Evolutionary conservation across 1,140 invertebrate genomes (phyloP).

Genomic region (Solenopsis fugax): DNA sequence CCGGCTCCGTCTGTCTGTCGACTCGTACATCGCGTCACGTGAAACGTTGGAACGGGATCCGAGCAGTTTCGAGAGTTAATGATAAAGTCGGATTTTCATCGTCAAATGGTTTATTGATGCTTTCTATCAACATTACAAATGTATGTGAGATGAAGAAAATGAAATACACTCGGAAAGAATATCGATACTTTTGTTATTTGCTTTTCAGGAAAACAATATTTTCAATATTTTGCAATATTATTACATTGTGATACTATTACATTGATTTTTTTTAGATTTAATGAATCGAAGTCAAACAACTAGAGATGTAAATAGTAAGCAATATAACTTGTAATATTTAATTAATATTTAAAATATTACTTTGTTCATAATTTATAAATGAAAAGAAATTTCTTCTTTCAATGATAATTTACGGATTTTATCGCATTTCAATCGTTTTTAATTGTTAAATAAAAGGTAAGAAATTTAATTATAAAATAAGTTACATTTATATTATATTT

Average conservation of each 20-base stretch:
- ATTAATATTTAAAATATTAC: background rate
- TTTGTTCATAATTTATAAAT: background rate
- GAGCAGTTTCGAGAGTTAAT: slow-evolving; percentile 61
- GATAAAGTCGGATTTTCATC: slow-evolving; percentile 60
- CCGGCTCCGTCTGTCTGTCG: background rate
- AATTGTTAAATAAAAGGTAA: background rate
- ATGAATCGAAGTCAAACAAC: background rate
- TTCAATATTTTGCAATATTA: background rate
- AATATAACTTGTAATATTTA: background rate
- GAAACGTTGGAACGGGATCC: slow-evolving; percentile 45
- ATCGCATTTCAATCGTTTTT: background rate
- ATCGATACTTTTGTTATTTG: slow-evolving; percentile 39
- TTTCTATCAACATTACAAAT: slow-evolving; percentile 56
- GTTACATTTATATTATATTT: background rate
- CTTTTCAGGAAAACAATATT: background rate
- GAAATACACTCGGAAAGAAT: slow-evolving; percentile 35
- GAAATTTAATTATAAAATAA: background rate
- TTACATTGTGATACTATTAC: background rate
- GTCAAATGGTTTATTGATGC: slow-evolving; percentile 61
- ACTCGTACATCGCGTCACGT: slow-evolving; percentile 15
- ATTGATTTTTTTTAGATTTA: background rate
- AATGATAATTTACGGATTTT: slow-evolving; percentile 8
- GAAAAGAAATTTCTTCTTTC: background rate
- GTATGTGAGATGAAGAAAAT: slow-evolving; percentile 30
- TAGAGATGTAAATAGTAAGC: background rate